phyloP scores from a whole-genome alignment of 2,797 vertebrate genomes.

The Chlorospingus semifuscus region DNA sequence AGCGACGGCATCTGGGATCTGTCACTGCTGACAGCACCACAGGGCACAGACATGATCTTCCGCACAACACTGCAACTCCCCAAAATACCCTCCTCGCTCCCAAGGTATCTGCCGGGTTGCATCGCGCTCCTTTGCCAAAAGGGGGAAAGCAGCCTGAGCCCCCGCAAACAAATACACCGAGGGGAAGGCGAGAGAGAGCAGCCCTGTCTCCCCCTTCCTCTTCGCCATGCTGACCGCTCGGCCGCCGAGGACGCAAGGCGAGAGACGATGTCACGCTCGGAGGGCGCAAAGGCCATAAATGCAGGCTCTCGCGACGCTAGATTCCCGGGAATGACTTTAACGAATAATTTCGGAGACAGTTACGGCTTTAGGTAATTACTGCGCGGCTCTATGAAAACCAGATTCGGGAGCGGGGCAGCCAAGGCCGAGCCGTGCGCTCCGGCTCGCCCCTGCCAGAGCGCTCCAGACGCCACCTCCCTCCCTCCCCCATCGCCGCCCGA shows the following conservation, averaged over 20 bases:
- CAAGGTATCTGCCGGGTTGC: slow-evolving; percentile 56
- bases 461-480: neutral
- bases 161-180: neutral
- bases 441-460: neutral
- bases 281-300: slow-evolving; percentile 47
- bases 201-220: neutral
- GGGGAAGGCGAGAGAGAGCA: neutral
- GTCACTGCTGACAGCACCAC: slow-evolving; percentile 88
- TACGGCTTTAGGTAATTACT: slow-evolving; percentile 70
- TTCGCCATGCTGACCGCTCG: neutral
- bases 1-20: slow-evolving; percentile 87
- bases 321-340: slow-evolving; percentile 72
- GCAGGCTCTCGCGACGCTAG: slow-evolving; percentile 39
- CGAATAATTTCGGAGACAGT: slow-evolving; percentile 77
- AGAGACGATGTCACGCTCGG: slow-evolving; percentile 53
- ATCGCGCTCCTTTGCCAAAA: slow-evolving; percentile 1
- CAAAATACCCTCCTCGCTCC: slow-evolving; percentile 74
- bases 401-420: slow-evolving; percentile 38
- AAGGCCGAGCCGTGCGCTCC: neutral
- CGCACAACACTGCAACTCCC: slow-evolving; percentile 76
- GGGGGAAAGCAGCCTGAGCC: neutral
- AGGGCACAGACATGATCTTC: slow-evolving; percentile 83
- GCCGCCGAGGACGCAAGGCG: neutral
- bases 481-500: neutral
- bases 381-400: slow-evolving; percentile 69